These are phyloP conservation scores for Oryzias melastigma DNA, from an alignment of 2,113 vertebrate genomes.

Conservation along the genomic window DNA sequence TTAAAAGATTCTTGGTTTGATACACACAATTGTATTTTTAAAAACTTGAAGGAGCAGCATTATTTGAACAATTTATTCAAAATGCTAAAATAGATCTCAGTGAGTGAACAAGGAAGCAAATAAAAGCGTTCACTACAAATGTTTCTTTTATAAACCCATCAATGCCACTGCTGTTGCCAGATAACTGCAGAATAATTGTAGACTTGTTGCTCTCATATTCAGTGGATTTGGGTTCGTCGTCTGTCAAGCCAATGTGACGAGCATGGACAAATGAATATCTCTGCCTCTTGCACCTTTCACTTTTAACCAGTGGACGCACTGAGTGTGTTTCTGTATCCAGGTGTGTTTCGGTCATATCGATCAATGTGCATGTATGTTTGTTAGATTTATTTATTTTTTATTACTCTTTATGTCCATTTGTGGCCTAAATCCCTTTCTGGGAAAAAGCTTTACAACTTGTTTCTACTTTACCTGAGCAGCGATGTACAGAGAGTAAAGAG, in stretches of 20 bases:
- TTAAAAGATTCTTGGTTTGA: too few species aligned
- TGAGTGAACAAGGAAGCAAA: too few species aligned
- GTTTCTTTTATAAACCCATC: too few species aligned
- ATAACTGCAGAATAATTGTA: not conserved
- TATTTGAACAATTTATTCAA: too few species aligned
- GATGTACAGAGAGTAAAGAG: slow-evolving; percentile 10
- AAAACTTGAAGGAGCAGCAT: too few species aligned
- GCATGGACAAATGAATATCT: slow-evolving; percentile 50
- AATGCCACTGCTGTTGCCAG: too few species aligned
- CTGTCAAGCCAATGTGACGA: slow-evolving; percentile 11
- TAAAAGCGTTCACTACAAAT: too few species aligned
- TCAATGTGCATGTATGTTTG: slow-evolving; percentile 14
- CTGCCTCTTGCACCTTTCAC: slow-evolving; percentile 26
- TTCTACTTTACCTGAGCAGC: slow-evolving; percentile 2
- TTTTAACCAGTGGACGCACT: slow-evolving; percentile 14
- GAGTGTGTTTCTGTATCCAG: slow-evolving; percentile 8
- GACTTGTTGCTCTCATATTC: slow-evolving; percentile 15
- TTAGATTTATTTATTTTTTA: not conserved
- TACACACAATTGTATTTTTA: too few species aligned
- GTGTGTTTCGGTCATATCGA: slow-evolving; percentile 5
- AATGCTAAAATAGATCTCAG: too few species aligned
- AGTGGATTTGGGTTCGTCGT: slow-evolving; percentile 31
- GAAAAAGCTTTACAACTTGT: not conserved
- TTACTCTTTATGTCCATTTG: not conserved
- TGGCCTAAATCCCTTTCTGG: slow-evolving; percentile 2